A percentile compares a stretch with the other conserved stretches of the same genome.
These are phyloP conservation scores for Germaria angustata DNA, from an alignment of 2,888 invertebrate genomes.

Conservation along the genomic window DNA sequence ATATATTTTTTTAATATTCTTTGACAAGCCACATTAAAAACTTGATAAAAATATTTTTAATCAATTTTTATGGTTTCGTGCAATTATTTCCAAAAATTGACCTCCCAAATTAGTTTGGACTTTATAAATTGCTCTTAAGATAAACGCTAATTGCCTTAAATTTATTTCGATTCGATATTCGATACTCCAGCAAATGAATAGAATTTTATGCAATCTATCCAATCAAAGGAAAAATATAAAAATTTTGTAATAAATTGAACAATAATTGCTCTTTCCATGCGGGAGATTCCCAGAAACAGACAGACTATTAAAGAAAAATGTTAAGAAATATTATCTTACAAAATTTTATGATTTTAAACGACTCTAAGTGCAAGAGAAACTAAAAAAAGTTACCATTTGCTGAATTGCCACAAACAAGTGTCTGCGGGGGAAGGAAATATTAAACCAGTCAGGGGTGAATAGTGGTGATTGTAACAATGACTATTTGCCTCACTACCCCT, in stretches of 20 bases:
- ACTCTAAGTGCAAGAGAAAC: slow-evolving; percentile 25
- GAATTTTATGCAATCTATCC: slow-evolving; percentile 23
- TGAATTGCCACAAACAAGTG: slow-evolving; percentile 40
- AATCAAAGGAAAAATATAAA: slow-evolving; percentile 4
- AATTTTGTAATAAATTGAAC: slow-evolving; percentile 15
- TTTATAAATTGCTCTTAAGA: not conserved
- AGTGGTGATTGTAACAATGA: slow-evolving; percentile 33
- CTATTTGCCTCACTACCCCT: slow-evolving; percentile 51
- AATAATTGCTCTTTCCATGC: not conserved
- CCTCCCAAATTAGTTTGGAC: not conserved
- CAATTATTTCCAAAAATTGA: too few relatives aligned
- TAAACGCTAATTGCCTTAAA: slow-evolving; percentile 46
- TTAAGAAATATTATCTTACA: not conserved
- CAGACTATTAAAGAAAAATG: not conserved
- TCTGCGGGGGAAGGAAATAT: not conserved
- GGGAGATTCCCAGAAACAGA: not conserved
- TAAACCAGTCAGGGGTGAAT: slow-evolving; percentile 1
- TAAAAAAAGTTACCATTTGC: slow-evolving; percentile 32
- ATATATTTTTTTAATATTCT: too few relatives aligned
- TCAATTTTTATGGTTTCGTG: too few relatives aligned
- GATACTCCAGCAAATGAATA: not conserved
- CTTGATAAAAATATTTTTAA: too few relatives aligned
- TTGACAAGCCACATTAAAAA: too few relatives aligned
- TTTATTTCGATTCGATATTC: not conserved
- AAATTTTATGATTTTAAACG: slow-evolving; percentile 58